Conservation (phyloP, 2,113 vertebrate genomes). For the Fregetta grallaria region DNA sequence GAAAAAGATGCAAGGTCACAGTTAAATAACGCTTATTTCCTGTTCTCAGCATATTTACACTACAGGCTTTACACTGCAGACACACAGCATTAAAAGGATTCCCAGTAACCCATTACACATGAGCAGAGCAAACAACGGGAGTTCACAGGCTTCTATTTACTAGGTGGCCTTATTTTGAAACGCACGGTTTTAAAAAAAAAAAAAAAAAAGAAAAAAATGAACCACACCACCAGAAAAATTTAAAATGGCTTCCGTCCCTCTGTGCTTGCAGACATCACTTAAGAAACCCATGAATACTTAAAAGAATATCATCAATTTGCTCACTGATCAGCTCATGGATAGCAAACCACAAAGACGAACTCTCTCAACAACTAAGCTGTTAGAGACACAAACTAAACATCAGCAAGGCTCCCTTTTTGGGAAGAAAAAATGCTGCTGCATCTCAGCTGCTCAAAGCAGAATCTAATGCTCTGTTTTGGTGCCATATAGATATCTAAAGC, state of each 20-base stretch:
- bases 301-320: background rate
- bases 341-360: background rate
- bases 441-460: background rate
- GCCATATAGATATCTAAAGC: background rate
- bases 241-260: background rate
- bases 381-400: background rate
- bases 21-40: constrained; percentile 43
- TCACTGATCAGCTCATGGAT: background rate
- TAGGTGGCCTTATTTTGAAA: background rate
- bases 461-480: background rate
- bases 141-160: background rate
- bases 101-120: background rate
- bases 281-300: background rate
- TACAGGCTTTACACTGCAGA: background rate
- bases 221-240: background rate
- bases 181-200: background rate
- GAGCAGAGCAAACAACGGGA: background rate
- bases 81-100: background rate
- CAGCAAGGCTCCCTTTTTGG: background rate
- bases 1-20: constrained; percentile 45
- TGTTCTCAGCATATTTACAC: background rate
- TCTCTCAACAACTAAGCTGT: background rate
- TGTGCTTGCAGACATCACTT: background rate
- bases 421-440: background rate
- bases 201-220: background rate